Percentiles rank a stretch among this genome's conserved stretches.
phyloP scores from a whole-genome alignment of 1,140 invertebrate species.

The Drosophila repletoides region DNA sequence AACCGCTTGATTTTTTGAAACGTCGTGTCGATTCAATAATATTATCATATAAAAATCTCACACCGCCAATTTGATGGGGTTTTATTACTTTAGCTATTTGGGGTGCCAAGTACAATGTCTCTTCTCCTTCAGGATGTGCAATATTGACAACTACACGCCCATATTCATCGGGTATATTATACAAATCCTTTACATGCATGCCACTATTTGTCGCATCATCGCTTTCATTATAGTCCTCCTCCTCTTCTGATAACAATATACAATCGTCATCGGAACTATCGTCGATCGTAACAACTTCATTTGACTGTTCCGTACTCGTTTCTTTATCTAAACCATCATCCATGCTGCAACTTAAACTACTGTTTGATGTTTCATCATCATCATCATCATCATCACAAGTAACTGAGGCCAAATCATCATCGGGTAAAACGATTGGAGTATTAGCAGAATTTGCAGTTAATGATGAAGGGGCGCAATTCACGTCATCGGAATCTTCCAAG shows the following conservation, averaged over 20 bases:
- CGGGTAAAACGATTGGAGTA: constrained; percentile 44
- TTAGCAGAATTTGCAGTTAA: constrained; percentile 21
- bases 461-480: constrained; percentile 41
- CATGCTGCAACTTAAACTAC: constrained; percentile 71
- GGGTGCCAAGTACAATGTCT: constrained; percentile 95
- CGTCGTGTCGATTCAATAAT: constrained; percentile 95
- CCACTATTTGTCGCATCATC: constrained; percentile 88
- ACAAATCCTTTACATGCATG: constrained; percentile 94
- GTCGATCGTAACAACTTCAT: constrained; percentile 86
- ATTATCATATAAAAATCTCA: constrained; percentile 98
- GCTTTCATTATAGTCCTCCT: constrained; percentile 84
- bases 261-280: constrained; percentile 89
- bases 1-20: constrained; percentile 94
- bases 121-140: constrained; percentile 95
- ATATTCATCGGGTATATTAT: constrained; percentile 95
- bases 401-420: constrained; percentile 62
- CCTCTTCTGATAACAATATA: constrained; percentile 87
- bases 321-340: constrained; percentile 80
- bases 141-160: constrained; percentile 97
- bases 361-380: too few relatives aligned
- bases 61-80: constrained; percentile 98
- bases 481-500: constrained; percentile 55
- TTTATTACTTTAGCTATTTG: constrained; percentile 97
- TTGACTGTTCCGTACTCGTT: constrained; percentile 44
- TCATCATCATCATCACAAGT: constrained; percentile 72